A percentile compares a stretch with the other conserved stretches of the same genome.
Evolutionary conservation across 1,140 invertebrate genomes (phyloP).

Genomic region (Drosophila paulistorum): DNA sequence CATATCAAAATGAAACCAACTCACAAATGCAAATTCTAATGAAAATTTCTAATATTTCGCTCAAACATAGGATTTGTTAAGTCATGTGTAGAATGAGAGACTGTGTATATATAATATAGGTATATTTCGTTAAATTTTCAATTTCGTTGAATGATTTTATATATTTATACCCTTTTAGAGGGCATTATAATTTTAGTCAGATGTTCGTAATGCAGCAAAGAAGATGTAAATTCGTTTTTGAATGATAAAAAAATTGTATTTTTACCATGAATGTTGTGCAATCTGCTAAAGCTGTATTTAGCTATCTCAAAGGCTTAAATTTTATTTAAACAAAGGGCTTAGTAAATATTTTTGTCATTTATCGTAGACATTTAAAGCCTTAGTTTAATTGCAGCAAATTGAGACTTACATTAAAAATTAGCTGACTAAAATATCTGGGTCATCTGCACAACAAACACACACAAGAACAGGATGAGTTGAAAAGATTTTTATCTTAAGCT

Average conservation of each 20-base stretch:
- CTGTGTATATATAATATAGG: too few species aligned
- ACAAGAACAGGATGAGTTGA: background rate
- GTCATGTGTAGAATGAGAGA: too few species aligned
- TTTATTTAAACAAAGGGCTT: background rate
- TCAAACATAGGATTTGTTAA: background rate
- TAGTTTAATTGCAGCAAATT: conserved; percentile 3
- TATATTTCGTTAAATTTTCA: too few species aligned
- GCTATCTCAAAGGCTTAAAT: background rate
- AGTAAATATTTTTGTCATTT: background rate
- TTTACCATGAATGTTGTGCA: too few species aligned
- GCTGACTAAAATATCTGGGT: conserved; percentile 22
- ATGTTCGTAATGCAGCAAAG: too few species aligned
- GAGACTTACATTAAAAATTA: conserved; percentile 33
- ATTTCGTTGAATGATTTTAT: too few species aligned
- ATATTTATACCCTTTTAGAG: too few species aligned
- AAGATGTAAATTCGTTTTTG: too few species aligned
- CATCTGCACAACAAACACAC: background rate
- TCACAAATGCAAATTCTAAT: background rate
- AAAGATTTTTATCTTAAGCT: conserved; percentile 31
- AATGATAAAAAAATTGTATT: too few species aligned
- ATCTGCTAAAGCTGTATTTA: too few species aligned
- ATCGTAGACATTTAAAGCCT: background rate
- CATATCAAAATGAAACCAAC: background rate
- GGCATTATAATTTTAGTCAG: too few species aligned
- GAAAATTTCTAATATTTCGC: background rate